Conservation (phyloP, 2,888 invertebrate genomes). For the Agonopterix heracliana region DNA sequence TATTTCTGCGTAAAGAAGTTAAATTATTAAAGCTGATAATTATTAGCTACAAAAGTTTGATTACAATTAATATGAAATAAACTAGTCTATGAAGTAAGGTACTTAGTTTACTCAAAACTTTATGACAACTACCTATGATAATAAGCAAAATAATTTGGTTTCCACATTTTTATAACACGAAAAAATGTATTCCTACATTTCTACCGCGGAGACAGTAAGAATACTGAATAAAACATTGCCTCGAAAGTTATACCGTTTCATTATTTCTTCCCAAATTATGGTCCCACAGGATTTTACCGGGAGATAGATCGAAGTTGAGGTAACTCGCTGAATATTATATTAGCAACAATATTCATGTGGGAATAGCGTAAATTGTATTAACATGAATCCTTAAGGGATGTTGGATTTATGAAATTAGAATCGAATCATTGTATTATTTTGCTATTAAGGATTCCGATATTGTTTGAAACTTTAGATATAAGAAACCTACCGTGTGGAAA, state of each 20-base stretch:
- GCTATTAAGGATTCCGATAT: no score
- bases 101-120: no score
- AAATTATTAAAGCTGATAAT: no score
- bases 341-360: constrained; percentile 28
- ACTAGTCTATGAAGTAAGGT: no score
- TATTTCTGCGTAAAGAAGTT: background rate
- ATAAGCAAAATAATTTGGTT: no score
- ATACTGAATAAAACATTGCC: constrained; percentile 39
- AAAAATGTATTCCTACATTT: background rate
- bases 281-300: constrained; percentile 29
- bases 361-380: constrained; percentile 27
- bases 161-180: no score
- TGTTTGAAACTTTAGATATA: no score
- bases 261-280: constrained; percentile 46
- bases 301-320: constrained; percentile 36
- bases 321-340: constrained; percentile 44
- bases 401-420: background rate
- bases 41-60: no score
- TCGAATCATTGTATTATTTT: no score
- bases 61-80: no score
- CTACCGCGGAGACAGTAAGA: constrained; percentile 1
- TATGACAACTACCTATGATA: no score
- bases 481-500: no score
- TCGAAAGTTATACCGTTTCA: constrained; percentile 42
- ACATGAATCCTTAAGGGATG: constrained; percentile 11